Evolutionary conservation across 2,113 vertebrate genomes (phyloP).

Genomic region (Callopanchax toddi): DNA sequence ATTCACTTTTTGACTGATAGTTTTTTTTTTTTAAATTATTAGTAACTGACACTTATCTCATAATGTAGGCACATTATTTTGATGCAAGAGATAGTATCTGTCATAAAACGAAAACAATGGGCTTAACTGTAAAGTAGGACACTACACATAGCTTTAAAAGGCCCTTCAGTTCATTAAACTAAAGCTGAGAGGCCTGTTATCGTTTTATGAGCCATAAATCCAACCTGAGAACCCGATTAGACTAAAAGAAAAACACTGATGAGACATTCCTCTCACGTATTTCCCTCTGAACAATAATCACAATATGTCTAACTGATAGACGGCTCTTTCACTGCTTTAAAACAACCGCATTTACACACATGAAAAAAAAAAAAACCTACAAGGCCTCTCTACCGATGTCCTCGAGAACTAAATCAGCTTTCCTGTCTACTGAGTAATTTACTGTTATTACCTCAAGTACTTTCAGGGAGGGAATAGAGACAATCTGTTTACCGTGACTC

Average conservation of each 20-base stretch:
- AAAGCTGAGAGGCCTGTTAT: slow-evolving; percentile 6
- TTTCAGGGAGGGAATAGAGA: background rate
- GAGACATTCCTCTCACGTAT: too few relatives aligned
- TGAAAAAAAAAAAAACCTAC: background rate
- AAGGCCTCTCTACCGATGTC: slow-evolving; percentile 7
- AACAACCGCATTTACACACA: too few relatives aligned
- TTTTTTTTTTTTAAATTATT: too few relatives aligned
- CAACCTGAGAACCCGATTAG: background rate
- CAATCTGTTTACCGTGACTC: slow-evolving; percentile 16
- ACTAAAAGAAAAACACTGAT: too few relatives aligned
- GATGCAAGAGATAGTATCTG: slow-evolving; percentile 30
- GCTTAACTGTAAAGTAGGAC: slow-evolving; percentile 44
- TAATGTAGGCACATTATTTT: background rate
- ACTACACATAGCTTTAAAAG: slow-evolving; percentile 16
- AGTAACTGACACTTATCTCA: too few relatives aligned
- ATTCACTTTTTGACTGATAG: background rate
- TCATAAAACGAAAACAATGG: background rate
- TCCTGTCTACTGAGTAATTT: background rate
- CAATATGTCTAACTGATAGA: too few relatives aligned
- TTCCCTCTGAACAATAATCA: background rate
- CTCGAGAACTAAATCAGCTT: background rate
- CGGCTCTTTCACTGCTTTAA: too few relatives aligned
- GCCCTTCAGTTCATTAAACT: slow-evolving; percentile 18
- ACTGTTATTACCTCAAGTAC: background rate
- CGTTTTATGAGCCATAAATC: slow-evolving; percentile 20